A percentile compares a stretch with the other conserved stretches of the same genome.
These are phyloP conservation scores for Grallaria varia DNA, from an alignment of 2,113 vertebrate genomes.

Conservation along the genomic window DNA sequence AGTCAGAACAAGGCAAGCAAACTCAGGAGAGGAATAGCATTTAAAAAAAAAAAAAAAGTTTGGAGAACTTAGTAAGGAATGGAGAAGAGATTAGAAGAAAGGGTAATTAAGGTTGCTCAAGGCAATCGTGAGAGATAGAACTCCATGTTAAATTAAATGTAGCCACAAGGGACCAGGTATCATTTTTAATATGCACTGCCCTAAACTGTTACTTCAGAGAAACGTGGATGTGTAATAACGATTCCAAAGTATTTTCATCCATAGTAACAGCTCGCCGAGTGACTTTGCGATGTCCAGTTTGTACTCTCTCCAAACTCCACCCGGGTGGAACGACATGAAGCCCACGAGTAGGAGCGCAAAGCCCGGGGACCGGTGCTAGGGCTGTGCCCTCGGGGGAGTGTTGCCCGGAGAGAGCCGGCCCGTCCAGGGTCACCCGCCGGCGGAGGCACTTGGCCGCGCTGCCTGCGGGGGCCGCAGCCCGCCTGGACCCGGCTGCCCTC, in stretches of 20 bases:
- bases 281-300: neutral
- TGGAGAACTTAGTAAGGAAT: neutral
- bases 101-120: conserved; percentile 63
- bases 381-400: rapidly evolving
- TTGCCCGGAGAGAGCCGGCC: too few species aligned
- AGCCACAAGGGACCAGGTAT: conserved; percentile 51
- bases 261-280: neutral
- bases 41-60: neutral
- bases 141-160: conserved; percentile 55
- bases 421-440: neutral
- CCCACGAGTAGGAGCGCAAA: neutral
- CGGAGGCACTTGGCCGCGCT: neutral
- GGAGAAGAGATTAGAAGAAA: conserved; percentile 53
- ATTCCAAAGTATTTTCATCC: neutral
- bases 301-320: neutral
- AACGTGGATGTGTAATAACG: conserved; percentile 7
- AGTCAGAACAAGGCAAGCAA: conserved; percentile 64
- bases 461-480: neutral
- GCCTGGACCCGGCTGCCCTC: neutral
- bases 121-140: conserved; percentile 40
- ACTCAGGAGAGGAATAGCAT: conserved; percentile 48
- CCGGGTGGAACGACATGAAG: neutral
- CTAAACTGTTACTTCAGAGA: conserved; percentile 49
- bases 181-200: conserved; percentile 16
- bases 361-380: neutral